These are phyloP conservation scores for Megaceryle maxima DNA, from an alignment of 2,113 vertebrate genomes.

Conservation along the genomic window DNA sequence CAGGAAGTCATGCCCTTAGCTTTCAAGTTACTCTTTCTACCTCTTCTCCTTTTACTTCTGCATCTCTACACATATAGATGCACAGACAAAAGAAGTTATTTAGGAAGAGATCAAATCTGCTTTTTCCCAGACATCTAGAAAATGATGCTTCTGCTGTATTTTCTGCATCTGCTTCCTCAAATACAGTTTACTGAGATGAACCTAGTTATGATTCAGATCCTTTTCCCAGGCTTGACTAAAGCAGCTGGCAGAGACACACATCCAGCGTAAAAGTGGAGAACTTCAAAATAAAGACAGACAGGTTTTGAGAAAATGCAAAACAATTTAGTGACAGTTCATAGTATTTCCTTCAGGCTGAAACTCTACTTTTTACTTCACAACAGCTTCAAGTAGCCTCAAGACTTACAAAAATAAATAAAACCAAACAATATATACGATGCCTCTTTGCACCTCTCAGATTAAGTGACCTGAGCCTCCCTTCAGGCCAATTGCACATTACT, in stretches of 20 bases:
- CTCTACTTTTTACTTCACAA: background rate
- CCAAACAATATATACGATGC: background rate
- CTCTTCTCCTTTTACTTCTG: background rate
- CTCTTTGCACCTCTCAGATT: conserved; percentile 40
- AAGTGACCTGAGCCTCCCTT: conserved; percentile 25
- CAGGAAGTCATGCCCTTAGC: conserved; percentile 14
- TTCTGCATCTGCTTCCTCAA: conserved; percentile 20
- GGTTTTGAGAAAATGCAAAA: conserved; percentile 2
- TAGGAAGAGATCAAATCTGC: background rate
- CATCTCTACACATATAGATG: background rate
- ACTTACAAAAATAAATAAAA: conserved; percentile 34
- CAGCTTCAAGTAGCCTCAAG: background rate
- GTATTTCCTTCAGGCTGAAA: background rate
- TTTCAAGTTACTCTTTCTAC: conserved; percentile 6
- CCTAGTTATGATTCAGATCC: conserved; percentile 49
- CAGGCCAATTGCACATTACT: conserved; percentile 13
- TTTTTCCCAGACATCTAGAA: conserved; percentile 18
- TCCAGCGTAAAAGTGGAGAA: conserved; percentile 11
- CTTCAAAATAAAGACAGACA: background rate
- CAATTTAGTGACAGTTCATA: background rate
- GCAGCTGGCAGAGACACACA: conserved; percentile 45
- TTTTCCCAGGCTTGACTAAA: conserved; percentile 67
- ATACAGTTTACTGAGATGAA: conserved; percentile 32
- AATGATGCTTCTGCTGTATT: background rate
- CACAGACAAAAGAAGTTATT: background rate